These are phyloP conservation scores for Tinamus major DNA, from an alignment of 2,797 vertebrate species.

Conservation along the genomic window DNA sequence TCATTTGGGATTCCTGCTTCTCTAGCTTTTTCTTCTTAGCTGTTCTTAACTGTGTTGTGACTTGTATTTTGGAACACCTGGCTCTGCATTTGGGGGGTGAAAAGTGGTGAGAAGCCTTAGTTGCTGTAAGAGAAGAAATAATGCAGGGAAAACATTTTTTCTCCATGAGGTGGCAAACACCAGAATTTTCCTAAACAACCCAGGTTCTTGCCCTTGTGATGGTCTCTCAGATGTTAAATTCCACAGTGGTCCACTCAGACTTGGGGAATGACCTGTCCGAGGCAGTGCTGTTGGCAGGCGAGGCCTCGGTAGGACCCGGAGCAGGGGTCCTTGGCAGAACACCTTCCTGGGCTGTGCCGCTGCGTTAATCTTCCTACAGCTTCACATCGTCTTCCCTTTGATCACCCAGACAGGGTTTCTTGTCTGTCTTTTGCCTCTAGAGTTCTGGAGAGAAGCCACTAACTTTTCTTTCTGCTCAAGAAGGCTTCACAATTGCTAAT, in stretches of 20 bases:
- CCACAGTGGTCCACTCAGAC: accelerated
- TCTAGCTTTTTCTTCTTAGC: constrained; percentile 23
- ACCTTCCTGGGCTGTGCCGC: neutral
- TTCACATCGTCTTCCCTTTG: neutral
- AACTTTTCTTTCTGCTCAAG: neutral
- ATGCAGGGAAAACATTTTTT: neutral
- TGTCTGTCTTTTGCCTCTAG: neutral
- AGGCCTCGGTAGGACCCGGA: neutral
- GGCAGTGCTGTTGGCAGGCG: neutral
- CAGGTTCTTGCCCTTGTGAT: neutral
- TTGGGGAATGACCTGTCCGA: neutral
- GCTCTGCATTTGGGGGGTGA: neutral
- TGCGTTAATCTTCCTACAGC: neutral
- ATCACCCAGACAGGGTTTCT: neutral
- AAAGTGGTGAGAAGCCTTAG: neutral
- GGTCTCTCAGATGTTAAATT: neutral
- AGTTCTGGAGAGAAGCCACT: constrained; percentile 18
- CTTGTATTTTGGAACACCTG: constrained; percentile 46
- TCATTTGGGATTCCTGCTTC: constrained; percentile 44
- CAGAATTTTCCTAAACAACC: neutral
- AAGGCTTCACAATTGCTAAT: neutral
- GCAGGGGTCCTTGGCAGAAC: neutral
- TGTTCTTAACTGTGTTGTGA: constrained; percentile 27
- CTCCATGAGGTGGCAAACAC: neutral
- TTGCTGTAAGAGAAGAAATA: neutral